Conservation (phyloP, 1,140 invertebrate species). For the Homalodisca vitripennis region DNA sequence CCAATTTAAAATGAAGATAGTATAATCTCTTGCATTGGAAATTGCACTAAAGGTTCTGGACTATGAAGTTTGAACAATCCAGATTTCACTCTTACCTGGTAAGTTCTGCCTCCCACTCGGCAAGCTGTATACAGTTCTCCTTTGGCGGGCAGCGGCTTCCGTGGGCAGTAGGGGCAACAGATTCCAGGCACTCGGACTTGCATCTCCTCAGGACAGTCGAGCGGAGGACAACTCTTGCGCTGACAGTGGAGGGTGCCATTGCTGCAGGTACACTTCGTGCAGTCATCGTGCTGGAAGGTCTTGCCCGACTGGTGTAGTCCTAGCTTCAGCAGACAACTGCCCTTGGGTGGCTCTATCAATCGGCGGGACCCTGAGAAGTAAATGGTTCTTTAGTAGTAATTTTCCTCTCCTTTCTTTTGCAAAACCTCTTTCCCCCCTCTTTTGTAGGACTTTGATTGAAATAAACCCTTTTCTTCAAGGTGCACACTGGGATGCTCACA, state of each 20-base stretch:
- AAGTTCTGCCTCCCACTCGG: slow-evolving; percentile 59
- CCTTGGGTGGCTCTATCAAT: slow-evolving; percentile 51
- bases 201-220: slow-evolving; percentile 73
- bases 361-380: slow-evolving; percentile 45
- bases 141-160: slow-evolving; percentile 44
- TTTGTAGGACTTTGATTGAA: no score
- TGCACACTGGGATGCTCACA: no score
- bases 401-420: no score
- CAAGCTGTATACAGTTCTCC: slow-evolving; percentile 63
- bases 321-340: slow-evolving; percentile 68
- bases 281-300: slow-evolving; percentile 72
- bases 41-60: no score
- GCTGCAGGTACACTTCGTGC: slow-evolving; percentile 77
- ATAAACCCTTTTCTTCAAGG: no score
- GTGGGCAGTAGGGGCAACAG: slow-evolving; percentile 75
- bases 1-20: no score
- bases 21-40: no score
- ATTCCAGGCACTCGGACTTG: slow-evolving; percentile 62
- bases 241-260: slow-evolving; percentile 76
- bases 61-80: no score
- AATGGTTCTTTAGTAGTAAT: no score
- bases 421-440: no score
- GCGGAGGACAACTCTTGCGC: slow-evolving; percentile 73
- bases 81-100: slow-evolving; percentile 61
- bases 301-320: slow-evolving; percentile 59